Base-by-base conservation (phyloP, 2,113 vertebrate species). In the Anoplopoma fimbria region DNA sequence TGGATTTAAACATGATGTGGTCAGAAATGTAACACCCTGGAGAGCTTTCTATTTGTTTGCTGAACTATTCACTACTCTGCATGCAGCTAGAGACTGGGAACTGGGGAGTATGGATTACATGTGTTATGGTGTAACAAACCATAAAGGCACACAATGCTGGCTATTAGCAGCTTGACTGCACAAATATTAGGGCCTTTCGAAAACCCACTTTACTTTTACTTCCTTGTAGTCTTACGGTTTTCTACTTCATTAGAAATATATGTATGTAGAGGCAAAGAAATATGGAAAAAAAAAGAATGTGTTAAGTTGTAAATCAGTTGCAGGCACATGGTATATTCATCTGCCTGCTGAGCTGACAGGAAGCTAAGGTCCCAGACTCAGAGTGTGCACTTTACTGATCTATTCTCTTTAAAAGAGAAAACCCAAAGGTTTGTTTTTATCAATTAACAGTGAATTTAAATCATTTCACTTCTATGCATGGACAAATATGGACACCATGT, bases 131-230 rank as follows among this genome's bases (percentile, higher is more conserved):
- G 63, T 88, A 29, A 17, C 25, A 61, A 21, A 31, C 49, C 51
- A 65, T 82, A 77, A 81, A 84, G 65, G 51, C 69, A 72, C 76
- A 89, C 42, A 62, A 47, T 27, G 17, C 29, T 10, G 36, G 15
- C 69, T 81, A 62, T 81, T 68, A 69, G 58, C 62, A 70, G 55
- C 31, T 47, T 67, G 12, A 36, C 0, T 33, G 15, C 27, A 70
- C 1, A 51, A 15, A 10, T n/a, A 71, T 19, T 34, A 0, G 19
- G 77, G 34, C 47, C 7, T 57, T 40, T 58, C 15, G 45, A 25
- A 69, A 53, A 0, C 7, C 6, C 61, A 19, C 8, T 57, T 53
- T 55, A 34, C 9, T 9, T 64, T 25, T 47, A 57, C 33, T 45
- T 53, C 14, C 27, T 9, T 23, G 14, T 33, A 49, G n/a, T 73